Base-by-base conservation (phyloP, 2,113 vertebrate genomes). In the Eudorcas thomsonii region DNA sequence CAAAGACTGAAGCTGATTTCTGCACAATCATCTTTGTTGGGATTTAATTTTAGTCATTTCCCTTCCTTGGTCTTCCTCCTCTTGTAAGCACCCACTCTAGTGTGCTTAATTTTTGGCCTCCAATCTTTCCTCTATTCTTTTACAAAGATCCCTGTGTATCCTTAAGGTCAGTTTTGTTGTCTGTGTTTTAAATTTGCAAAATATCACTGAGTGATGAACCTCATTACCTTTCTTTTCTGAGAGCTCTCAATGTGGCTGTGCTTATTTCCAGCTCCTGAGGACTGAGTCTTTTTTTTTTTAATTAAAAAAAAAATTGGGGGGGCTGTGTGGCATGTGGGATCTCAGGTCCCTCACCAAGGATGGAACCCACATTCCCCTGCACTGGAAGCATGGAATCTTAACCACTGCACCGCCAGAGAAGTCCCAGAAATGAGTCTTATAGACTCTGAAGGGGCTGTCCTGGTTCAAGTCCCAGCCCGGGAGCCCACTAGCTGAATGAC, bases 11-110 rank as follows among this genome's bases (percentile, higher is more conserved):
- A 43, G 12, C 33, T 23, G 36, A 85, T 90, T 88, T 88, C 30
- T 48, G 7, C 50, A 78, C 33, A 33, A 50, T 52, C 54, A 48
- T 82, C 78, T 96, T 85, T 36, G 48, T 39, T 62, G 85, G 71
- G 60, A 74, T 96, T 95, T 90, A 74, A 94, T 94, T 93, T 96
- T 92, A 92, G 96, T 48, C 45, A 93, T 92, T 60, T 55, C n/a
- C 52, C 64, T 45, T 39, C 28, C 21, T 78, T 85, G 52, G 4
- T 36, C 33, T 36, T 30, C 36, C 21, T 21, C 57, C 3, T 19
- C n/a, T 45, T 77, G n/a, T 23, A 74, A 39, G 52, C 33, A 77
- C n/a, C 39, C 52, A 62, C 33, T 81, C 45, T 13, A 64, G 50
- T 5, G 1, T 52, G 57, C 57, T 92, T 92, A 52, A 81, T 88